Conservation (phyloP, 2,888 invertebrate genomes). For the Phania funesta region DNA sequence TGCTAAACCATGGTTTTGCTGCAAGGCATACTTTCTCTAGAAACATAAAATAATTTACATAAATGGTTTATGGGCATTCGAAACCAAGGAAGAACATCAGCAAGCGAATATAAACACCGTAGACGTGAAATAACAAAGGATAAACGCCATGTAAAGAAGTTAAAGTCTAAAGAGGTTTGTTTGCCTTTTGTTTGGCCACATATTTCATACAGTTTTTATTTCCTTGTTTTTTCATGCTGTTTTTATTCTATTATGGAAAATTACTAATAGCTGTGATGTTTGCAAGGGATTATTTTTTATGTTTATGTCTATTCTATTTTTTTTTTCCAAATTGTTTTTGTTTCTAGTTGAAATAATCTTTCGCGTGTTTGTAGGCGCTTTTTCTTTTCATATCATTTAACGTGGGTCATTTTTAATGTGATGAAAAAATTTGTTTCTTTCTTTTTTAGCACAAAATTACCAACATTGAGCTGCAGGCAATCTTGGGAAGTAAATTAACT, state of each 20-base stretch:
- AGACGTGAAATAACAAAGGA: conserved; percentile 10
- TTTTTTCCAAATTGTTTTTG: neutral
- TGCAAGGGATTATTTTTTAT: conserved; percentile 15
- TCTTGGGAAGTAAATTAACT: no score
- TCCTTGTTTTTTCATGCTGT: neutral
- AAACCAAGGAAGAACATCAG: conserved; percentile 16
- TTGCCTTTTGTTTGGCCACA: conserved; percentile 15
- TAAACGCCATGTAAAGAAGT: conserved; percentile 28
- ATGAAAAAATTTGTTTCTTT: conserved; percentile 29
- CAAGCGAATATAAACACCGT: neutral
- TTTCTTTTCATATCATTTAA: conserved; percentile 41
- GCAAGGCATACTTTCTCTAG: conserved; percentile 50
- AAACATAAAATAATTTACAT: conserved; percentile 65
- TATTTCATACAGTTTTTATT: neutral
- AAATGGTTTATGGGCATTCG: conserved; percentile 57
- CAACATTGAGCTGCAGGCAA: no score
- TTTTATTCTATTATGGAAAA: conserved; percentile 39
- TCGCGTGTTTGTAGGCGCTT: neutral
- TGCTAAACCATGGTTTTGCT: conserved; percentile 49
- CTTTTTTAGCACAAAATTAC: no score
- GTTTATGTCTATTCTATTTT: neutral
- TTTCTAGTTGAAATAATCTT: neutral
- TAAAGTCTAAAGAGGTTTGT: conserved; percentile 42
- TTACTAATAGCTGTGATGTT: conserved; percentile 35
- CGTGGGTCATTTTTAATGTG: conserved; percentile 53